Base-by-base conservation (phyloP, 2,113 vertebrate species). In the Mobula birostris region DNA sequence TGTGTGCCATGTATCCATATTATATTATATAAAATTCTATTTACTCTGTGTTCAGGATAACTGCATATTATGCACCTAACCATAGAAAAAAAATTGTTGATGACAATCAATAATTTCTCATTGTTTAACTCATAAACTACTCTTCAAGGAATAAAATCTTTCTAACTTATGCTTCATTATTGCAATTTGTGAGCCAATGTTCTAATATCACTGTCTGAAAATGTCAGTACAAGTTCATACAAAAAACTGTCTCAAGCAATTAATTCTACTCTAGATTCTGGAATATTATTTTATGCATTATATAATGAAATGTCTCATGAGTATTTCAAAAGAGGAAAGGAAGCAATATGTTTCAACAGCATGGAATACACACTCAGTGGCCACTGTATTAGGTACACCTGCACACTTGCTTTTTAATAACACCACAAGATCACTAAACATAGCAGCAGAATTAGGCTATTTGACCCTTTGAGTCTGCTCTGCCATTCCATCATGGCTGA, bases 221-320 rank as follows among this genome's bases (percentile, higher is more conserved):
- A 70, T 72, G 90, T 74, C 2, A 68, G 32, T 48, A 93, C 9
- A 27, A 74, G 66, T n/a, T 40, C 21, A 72, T 48, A 94, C 88
- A 61, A 80, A 93, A 95, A 95, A 95, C 7, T 66, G 9, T 0
- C 15, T 36, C 63, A 11, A 24, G 29, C 36, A 93, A 74, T 93
- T 11, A 1, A 74, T 93, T 93, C 7, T 72, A 11, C 24, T 74
- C 83, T 87, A 24, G 27, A n/a, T 63, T n/a, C 58, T 87, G 29
- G 29, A 63, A 27, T 87, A 87, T 61, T 90, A n/a, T 74, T 93
- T 24, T 9, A 56, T 70, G n/a, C 21, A 15, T 70, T 70, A 72
- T 93, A 27, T 93, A 70, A 48, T 48, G 27, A 74, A 72, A 24
- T 48, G 36, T n/a, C 29, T 68, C 32, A 29, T 12, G 24, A 29